A percentile compares a stretch with the other conserved stretches of the same genome.
Conservation (phyloP, 2,888 invertebrate species). For the Antheraea yamamai region DNA sequence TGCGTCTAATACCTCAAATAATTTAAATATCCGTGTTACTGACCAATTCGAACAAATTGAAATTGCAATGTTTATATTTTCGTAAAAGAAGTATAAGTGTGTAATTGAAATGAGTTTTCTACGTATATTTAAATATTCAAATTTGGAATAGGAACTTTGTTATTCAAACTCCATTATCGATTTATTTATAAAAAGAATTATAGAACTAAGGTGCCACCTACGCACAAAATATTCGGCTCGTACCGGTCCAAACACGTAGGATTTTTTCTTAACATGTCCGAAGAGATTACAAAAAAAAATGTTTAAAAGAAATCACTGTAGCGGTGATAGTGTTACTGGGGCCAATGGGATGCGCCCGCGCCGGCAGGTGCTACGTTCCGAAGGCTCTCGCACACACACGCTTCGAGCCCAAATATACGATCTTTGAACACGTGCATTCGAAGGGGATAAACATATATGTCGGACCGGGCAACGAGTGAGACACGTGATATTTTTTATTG, state of each 20-base stretch:
- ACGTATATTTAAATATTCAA: not conserved
- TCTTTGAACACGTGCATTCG: conserved; percentile 82
- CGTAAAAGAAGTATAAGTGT: too few relatives aligned
- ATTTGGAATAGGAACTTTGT: not conserved
- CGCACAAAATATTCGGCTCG: conserved; percentile 71
- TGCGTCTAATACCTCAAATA: not conserved
- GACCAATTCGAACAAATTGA: not conserved
- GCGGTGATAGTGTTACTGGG: conserved; percentile 73
- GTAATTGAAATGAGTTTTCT: too few relatives aligned
- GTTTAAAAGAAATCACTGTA: conserved; percentile 81
- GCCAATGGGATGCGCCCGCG: conserved; percentile 77
- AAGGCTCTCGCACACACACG: conserved; percentile 70
- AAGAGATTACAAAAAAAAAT: conserved; percentile 75
- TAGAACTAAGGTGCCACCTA: conserved; percentile 76
- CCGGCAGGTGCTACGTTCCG: conserved; percentile 74
- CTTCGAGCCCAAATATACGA: conserved; percentile 68
- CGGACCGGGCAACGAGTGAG: conserved; percentile 49
- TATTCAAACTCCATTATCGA: conserved; percentile 61
- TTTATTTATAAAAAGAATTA: conserved; percentile 70
- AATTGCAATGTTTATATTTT: too few relatives aligned
- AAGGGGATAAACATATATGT: conserved; percentile 71
- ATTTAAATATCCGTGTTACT: not conserved
- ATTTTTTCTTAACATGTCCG: conserved; percentile 75
- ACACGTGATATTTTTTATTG: conserved; percentile 72
- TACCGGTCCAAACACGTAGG: conserved; percentile 78